Conservation (phyloP, 2,113 vertebrate species). For the Carassius gibelio region DNA sequence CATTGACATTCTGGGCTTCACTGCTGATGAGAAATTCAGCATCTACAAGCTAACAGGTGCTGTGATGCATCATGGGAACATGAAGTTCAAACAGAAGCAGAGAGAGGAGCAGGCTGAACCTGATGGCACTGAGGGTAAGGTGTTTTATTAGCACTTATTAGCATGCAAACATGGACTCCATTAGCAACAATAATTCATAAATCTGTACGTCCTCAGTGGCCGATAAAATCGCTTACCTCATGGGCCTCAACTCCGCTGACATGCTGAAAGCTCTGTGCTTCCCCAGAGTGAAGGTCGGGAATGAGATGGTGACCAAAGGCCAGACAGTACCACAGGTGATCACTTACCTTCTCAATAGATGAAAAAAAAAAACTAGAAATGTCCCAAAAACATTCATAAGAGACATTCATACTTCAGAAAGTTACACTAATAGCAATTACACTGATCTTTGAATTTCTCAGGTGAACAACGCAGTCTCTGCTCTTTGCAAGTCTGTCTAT, state of each 20-base stretch:
- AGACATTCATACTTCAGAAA: too few species aligned
- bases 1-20: slow-evolving; percentile 80
- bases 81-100: slow-evolving; percentile 59
- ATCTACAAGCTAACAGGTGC: slow-evolving; percentile 86
- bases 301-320: slow-evolving; percentile 65
- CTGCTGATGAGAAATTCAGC: slow-evolving; percentile 79
- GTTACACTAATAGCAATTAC: too few species aligned
- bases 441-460: too few species aligned
- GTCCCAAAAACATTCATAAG: too few species aligned
- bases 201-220: slow-evolving; percentile 51
- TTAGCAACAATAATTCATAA: not conserved
- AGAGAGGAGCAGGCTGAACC: slow-evolving; percentile 68
- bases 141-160: not conserved
- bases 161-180: not conserved
- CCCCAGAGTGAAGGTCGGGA: slow-evolving; percentile 64
- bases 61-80: slow-evolving; percentile 88
- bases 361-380: not conserved
- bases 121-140: slow-evolving; percentile 84
- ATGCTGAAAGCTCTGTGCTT: slow-evolving; percentile 63
- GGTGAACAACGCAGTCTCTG: too few species aligned
- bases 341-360: not conserved
- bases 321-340: slow-evolving; percentile 23
- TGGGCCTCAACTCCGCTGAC: slow-evolving; percentile 65
- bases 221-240: slow-evolving; percentile 63
- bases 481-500: too few species aligned